Evolutionary conservation across 2,113 vertebrate species (phyloP).

Genomic region (Eptesicus fuscus): DNA sequence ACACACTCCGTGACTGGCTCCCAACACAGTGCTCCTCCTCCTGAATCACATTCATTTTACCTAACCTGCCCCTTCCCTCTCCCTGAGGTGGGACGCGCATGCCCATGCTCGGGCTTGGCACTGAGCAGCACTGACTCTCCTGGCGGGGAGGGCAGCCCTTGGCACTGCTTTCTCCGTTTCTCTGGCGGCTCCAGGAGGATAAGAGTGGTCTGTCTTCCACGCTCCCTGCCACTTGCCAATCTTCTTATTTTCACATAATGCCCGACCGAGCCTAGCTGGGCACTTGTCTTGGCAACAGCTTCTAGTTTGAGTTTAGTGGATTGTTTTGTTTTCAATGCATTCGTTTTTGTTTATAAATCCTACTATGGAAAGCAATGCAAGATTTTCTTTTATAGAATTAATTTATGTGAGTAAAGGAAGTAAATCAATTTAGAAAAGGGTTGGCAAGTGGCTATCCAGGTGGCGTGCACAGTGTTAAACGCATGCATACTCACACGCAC

Average conservation of each 20-base stretch:
- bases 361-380: not conserved
- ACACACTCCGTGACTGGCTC: not conserved
- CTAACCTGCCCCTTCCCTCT: not conserved
- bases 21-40: not conserved
- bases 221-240: not conserved
- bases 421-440: not conserved
- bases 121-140: not conserved
- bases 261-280: not conserved
- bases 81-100: accelerated
- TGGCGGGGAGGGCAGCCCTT: not conserved
- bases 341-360: not conserved
- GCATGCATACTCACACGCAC: too few relatives aligned
- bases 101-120: accelerated
- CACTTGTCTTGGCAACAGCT: not conserved
- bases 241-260: not conserved
- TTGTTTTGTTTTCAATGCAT: not conserved
- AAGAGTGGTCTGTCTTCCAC: not conserved
- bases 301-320: not conserved
- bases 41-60: not conserved
- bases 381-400: not conserved
- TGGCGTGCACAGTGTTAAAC: not conserved
- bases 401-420: not conserved
- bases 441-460: not conserved
- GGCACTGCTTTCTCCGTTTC: accelerated
- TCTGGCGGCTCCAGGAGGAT: not conserved